phyloP scores from a whole-genome alignment of 2,797 vertebrate genomes.

The Falco cherrug region DNA sequence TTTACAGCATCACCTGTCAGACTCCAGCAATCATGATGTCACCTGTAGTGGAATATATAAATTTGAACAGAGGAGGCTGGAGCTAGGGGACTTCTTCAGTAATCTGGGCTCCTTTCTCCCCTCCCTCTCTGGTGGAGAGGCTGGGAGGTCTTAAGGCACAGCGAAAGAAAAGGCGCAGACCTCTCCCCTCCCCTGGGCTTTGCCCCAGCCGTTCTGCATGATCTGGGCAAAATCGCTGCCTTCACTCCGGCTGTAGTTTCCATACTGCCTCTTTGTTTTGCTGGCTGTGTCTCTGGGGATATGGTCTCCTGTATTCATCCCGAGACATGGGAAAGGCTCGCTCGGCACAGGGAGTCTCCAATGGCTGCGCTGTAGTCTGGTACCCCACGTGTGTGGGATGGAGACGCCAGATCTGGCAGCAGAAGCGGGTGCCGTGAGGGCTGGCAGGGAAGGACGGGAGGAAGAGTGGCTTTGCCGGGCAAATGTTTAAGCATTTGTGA shows the following conservation, averaged over 20 bases:
- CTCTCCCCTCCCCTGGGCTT: not conserved
- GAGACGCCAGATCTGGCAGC: not conserved
- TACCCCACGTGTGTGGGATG: fast-evolving
- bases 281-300: not conserved
- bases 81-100: conserved; percentile 2
- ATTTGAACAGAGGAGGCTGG: not conserved
- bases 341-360: fast-evolving
- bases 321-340: fast-evolving
- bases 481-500: not conserved
- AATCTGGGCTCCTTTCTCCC: not conserved
- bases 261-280: not conserved
- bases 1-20: conserved; percentile 71
- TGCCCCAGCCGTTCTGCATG: not conserved
- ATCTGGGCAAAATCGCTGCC: not conserved
- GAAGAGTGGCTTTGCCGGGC: not conserved
- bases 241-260: not conserved
- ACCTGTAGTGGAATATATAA: conserved; percentile 62
- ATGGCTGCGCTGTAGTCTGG: not conserved
- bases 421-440: not conserved
- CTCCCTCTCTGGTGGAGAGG: not conserved
- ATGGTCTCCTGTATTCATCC: not conserved
- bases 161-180: not conserved
- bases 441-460: not conserved
- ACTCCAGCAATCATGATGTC: conserved; percentile 65
- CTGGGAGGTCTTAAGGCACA: not conserved